A percentile compares a stretch with the other conserved stretches of the same genome.
Conservation (phyloP, 1,140 invertebrate species). For the Trichonephila clavipes region DNA sequence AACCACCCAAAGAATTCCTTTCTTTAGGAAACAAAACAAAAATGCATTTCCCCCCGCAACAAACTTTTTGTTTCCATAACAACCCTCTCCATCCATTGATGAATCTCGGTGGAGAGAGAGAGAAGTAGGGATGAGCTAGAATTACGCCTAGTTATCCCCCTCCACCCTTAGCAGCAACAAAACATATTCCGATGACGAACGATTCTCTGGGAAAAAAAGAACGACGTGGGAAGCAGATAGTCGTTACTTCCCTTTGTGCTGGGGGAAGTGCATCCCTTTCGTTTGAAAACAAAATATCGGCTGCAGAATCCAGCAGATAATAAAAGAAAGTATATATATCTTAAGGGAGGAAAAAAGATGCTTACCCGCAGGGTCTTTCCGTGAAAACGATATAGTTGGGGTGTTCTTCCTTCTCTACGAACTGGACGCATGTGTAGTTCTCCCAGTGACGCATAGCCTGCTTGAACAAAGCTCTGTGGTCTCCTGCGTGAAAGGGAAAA, state of each 20-base stretch:
- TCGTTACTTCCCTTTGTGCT: background rate
- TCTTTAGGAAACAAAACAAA: background rate
- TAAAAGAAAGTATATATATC: too few relatives aligned
- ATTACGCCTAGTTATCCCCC: background rate
- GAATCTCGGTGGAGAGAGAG: background rate
- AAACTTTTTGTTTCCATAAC: background rate
- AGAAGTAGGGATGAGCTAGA: background rate
- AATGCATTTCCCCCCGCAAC: background rate
- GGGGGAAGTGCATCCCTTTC: background rate
- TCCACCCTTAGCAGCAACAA: background rate
- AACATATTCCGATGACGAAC: background rate
- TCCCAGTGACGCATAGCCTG: slow-evolving; percentile 99
- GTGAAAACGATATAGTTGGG: slow-evolving; percentile 99
- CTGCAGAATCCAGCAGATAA: too few relatives aligned
- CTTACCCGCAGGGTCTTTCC: slow-evolving; percentile 96
- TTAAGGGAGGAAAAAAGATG: slow-evolving; percentile 76
- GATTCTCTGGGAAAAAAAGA: background rate
- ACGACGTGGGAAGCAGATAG: background rate
- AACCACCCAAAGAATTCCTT: background rate
- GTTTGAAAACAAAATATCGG: too few relatives aligned
- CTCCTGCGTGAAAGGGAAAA: slow-evolving; percentile 82
- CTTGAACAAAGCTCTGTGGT: slow-evolving; percentile 97
- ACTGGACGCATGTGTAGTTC: slow-evolving; percentile 98
- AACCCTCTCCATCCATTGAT: background rate
- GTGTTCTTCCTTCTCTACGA: slow-evolving; percentile 95